phyloP scores from a whole-genome alignment of 2,888 invertebrate genomes.

The Embidobia sp. region DNA sequence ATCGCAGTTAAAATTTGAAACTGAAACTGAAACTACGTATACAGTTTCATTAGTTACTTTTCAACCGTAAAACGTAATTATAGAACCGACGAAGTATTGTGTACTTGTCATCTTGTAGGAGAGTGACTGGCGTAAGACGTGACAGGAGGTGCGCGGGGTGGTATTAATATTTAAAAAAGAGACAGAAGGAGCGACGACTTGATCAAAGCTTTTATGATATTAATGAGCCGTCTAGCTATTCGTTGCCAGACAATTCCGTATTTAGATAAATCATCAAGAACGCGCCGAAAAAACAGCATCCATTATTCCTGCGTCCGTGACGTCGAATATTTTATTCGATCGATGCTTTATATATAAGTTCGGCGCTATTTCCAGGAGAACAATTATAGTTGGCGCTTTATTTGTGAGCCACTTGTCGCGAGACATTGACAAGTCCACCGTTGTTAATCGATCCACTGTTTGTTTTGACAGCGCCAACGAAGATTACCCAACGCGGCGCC shows the following conservation, averaged over 20 bases:
- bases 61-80: too few species aligned
- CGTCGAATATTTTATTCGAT: constrained; percentile 20
- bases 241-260: constrained; percentile 35
- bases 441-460: constrained; percentile 38
- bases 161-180: constrained; percentile 42
- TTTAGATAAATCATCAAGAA: constrained; percentile 47
- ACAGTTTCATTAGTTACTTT: too few species aligned
- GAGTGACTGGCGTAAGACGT: background rate
- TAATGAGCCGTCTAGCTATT: constrained; percentile 44
- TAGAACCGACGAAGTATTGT: too few species aligned
- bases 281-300: constrained; percentile 24
- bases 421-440: constrained; percentile 1
- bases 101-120: background rate
- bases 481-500: constrained; percentile 26
- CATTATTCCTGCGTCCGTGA: constrained; percentile 19
- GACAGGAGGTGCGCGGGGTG: background rate
- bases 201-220: constrained; percentile 41
- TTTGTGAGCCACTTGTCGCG: constrained; percentile 40
- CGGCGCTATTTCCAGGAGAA: constrained; percentile 22
- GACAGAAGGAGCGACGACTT: constrained; percentile 23
- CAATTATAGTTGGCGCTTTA: constrained; percentile 31
- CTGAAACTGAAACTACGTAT: too few species aligned
- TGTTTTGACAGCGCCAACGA: constrained; percentile 38
- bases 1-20: too few species aligned
- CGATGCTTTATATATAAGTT: constrained; percentile 38